Base-by-base conservation (phyloP, 2,797 vertebrate genomes). In the Philypnodon macrostomus region DNA sequence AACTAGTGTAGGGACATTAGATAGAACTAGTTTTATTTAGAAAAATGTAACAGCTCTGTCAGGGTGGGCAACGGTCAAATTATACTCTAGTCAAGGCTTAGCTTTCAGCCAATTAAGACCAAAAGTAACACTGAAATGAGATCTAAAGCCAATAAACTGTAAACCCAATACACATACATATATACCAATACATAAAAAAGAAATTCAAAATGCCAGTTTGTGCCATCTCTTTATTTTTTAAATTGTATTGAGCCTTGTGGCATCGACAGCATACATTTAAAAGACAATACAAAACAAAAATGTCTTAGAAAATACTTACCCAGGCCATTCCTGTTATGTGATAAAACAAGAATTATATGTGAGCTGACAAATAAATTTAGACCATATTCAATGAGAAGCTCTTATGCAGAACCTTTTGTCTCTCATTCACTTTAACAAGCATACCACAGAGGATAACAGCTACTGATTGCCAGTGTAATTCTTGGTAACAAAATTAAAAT, bases 221-320 rank as follows among this genome's bases (percentile, higher is more conserved):
- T 67, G 71, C 76, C 81, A 80, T 81, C 75, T 80, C 70, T 78
- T 85, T 85, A 81, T 84, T 78, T 63, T 70, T 69, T 71, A 60
- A 40, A 61, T 77, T 71, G 71, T 77, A 81, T 76, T 73, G 51
- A 81, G 75, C 70, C 77, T 81, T 47, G 38, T 27, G 79, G 79
- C 73, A 65, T 79, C 67, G 70, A 89, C 81, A 85, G 73, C 82
- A 79, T 76, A 85, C 86, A 87, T 74, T 85, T 83, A 77, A 88
- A 64, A 31, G 75, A 86, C 80, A 64, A 81, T 86, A 85, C 69
- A 90, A 88, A 84, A 87, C 49, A 70, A 75, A 80, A 80, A 80
- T 52, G 39, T 61, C 69, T 82, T 74, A 85, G 75, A 89, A 87
- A 90, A 92, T 90, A 92, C 89, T 92, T 92, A 91, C 90, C 90